Conservation (phyloP, 2,888 invertebrate genomes). For the Scaptomyza polygonia region DNA sequence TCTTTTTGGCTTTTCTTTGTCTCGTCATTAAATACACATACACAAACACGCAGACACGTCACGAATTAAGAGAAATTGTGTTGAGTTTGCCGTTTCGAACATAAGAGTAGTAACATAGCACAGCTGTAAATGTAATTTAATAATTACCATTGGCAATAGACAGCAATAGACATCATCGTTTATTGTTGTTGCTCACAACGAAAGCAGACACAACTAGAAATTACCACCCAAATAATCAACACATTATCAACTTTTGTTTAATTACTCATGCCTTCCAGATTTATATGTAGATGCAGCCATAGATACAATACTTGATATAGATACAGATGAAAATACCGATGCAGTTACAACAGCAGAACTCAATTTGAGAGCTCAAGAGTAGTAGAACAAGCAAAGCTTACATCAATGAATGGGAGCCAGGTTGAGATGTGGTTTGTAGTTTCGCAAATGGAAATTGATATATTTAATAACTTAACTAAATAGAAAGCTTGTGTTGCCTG, state of each 20-base stretch:
- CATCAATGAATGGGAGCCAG: neutral
- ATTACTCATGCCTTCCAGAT: conserved; percentile 58
- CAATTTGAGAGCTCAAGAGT: conserved; percentile 11
- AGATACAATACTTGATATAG: conserved; percentile 4
- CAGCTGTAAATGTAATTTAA: conserved; percentile 67
- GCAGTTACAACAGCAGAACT: conserved; percentile 5
- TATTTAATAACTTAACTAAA: conserved; percentile 73
- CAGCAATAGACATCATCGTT: conserved; percentile 31
- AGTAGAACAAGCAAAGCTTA: neutral
- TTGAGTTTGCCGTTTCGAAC: neutral
- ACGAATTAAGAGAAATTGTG: neutral
- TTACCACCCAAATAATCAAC: conserved; percentile 72
- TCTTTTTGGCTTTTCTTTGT: conserved; percentile 11
- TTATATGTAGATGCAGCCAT: neutral
- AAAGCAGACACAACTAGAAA: conserved; percentile 31
- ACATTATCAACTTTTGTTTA: conserved; percentile 74
- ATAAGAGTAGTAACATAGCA: neutral
- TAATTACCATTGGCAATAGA: conserved; percentile 55
- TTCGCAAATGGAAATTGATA: conserved; percentile 67
- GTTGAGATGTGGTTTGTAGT: conserved; percentile 34
- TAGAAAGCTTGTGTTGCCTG: conserved; percentile 36
- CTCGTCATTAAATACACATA: neutral
- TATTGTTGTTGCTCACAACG: neutral
- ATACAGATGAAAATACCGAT: conserved; percentile 5
- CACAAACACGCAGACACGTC: no score